Conservation (phyloP, 1,140 invertebrate species). For the Monomorium pharaonis region DNA sequence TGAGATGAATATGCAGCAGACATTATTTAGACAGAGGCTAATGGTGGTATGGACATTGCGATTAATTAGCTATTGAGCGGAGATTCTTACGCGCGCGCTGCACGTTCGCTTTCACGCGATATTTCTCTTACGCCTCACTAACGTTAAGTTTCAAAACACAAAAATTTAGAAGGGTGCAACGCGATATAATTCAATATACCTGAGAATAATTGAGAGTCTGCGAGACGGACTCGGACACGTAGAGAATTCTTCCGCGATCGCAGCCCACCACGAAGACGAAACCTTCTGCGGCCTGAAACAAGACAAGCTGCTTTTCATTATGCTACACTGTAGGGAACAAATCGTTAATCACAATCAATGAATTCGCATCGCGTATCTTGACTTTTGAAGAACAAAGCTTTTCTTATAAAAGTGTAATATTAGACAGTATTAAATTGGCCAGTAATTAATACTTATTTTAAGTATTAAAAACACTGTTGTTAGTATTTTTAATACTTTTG, state of each 20-base stretch:
- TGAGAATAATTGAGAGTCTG: slow-evolving; percentile 94
- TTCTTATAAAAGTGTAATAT: too few relatives aligned
- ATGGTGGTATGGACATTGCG: not conserved
- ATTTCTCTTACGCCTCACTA: not conserved
- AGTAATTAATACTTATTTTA: too few relatives aligned
- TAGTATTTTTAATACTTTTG: too few relatives aligned
- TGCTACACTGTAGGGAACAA: slow-evolving; percentile 57
- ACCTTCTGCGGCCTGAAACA: slow-evolving; percentile 92
- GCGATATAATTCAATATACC: slow-evolving; percentile 86
- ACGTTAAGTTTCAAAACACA: too few relatives aligned
- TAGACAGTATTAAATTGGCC: too few relatives aligned
- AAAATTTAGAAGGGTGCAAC: not conserved
- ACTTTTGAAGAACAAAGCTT: not conserved
- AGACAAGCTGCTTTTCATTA: slow-evolving; percentile 61
- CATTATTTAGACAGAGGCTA: slow-evolving; percentile 37
- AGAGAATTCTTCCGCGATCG: slow-evolving; percentile 95
- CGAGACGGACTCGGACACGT: slow-evolving; percentile 96
- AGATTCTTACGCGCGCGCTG: not conserved
- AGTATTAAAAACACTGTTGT: too few relatives aligned
- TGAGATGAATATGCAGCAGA: not conserved
- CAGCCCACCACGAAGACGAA: slow-evolving; percentile 98
- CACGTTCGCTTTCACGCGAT: not conserved
- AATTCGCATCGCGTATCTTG: not conserved
- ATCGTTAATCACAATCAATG: slow-evolving; percentile 45
- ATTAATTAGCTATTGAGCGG: slow-evolving; percentile 11